Evolutionary conservation across 2,113 vertebrate genomes (phyloP).

Genomic region (Crotalus viridis): DNA sequence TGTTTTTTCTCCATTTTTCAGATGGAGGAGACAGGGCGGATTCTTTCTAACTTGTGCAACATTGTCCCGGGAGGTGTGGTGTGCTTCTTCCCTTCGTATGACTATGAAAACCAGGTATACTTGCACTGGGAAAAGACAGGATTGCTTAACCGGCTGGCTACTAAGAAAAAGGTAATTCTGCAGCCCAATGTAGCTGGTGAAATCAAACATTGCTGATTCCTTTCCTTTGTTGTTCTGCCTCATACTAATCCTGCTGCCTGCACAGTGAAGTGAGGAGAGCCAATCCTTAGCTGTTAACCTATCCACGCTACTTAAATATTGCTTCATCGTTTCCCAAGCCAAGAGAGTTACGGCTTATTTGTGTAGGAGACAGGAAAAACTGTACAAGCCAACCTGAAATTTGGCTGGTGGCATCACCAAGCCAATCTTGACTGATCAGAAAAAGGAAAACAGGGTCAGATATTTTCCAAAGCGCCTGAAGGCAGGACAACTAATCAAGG

Average conservation of each 20-base stretch:
- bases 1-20: constrained; percentile 43
- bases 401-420: neutral
- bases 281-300: constrained; percentile 45
- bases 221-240: neutral
- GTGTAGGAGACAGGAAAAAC: neutral
- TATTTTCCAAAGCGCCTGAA: no score
- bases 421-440: neutral
- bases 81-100: constrained; percentile 95
- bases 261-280: constrained; percentile 43
- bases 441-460: neutral
- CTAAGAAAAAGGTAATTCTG: constrained; percentile 85
- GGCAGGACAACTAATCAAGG: no score
- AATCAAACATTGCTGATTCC: constrained; percentile 6
- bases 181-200: neutral
- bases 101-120: constrained; percentile 82
- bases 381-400: neutral
- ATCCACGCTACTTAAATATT: constrained; percentile 38
- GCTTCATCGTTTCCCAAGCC: constrained; percentile 17
- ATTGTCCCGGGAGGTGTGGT: constrained; percentile 88
- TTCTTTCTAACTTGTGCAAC: constrained; percentile 89
- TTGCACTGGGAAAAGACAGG: constrained; percentile 85
- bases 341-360: neutral
- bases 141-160: constrained; percentile 73
- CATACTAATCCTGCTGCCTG: neutral
- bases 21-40: constrained; percentile 89